Base-by-base conservation (phyloP, 2,797 vertebrate species). In the Pempheris klunzingeri region DNA sequence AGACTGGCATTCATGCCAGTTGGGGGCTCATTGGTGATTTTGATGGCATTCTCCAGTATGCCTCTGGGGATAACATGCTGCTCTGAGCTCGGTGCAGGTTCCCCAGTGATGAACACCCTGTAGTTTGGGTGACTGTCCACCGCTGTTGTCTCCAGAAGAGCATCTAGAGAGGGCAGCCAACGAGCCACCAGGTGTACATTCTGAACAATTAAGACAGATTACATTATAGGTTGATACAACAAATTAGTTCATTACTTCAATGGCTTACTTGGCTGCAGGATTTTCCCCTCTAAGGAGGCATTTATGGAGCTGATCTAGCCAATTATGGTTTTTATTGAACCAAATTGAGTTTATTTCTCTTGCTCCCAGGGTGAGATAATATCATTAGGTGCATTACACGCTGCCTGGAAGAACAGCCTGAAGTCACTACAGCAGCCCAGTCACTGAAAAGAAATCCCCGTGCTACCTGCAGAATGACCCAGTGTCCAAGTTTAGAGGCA, bases 11-110 rank as follows among this genome's bases (percentile, higher is more conserved):
- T 91, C 93, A 96, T 94, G 58, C 95, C 96, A 1, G 93, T 91
- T 41, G 95, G 95, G 2, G 93, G 93, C 71, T 97, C 96, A n/a
- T 90, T 94, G 41, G 96, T 96, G 86, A 97, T 95, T 92, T 97
- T 97, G 81, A 98, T 92, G 20, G 93, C 92, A 26, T 95, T 96
- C 87, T 97, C 96, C 80, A 96, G 83, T 28, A 96, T 94, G 60
- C 94, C 94, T 84, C 94, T 90, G 58, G 96, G 96, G 84, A 97
- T 94, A 11, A 96, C 44, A n/a, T 96, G 94, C 47, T 96, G 90
- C 52, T 95, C 91, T 5, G 93, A 90, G 7, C 67, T 80, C 17
- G 89, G 71, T 18, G 93, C 92, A 32, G 94, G 89, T 85, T 97
- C 93, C 4, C 95, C 95, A 1, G 94, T 97, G 87, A 97, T 90